phyloP scores from a whole-genome alignment of 2,888 invertebrate genomes.

The Drosophila subsilvestris region DNA sequence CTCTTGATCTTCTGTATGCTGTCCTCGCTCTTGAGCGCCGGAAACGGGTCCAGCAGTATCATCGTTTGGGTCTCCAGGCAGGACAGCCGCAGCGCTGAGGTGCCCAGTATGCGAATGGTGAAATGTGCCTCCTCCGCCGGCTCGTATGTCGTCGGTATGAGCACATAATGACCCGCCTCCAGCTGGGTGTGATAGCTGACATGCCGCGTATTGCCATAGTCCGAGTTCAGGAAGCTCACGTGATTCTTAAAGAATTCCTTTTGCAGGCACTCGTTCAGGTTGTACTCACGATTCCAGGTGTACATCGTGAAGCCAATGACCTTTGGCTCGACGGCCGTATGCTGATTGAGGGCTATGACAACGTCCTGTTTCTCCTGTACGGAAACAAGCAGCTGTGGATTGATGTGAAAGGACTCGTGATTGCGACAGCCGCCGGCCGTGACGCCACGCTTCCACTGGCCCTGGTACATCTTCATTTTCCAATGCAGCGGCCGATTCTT shows the following conservation, averaged over 20 bases:
- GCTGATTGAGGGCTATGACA: slow-evolving; percentile 93
- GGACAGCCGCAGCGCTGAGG: slow-evolving; percentile 90
- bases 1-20: slow-evolving; percentile 84
- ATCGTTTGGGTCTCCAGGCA: slow-evolving; percentile 87
- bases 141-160: slow-evolving; percentile 96
- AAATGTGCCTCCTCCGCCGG: slow-evolving; percentile 95
- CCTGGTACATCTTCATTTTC: slow-evolving; percentile 94
- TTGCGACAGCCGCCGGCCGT: slow-evolving; percentile 96
- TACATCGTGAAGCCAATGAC: slow-evolving; percentile 96
- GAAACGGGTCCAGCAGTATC: slow-evolving; percentile 83
- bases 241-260: slow-evolving; percentile 93
- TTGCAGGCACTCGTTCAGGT: slow-evolving; percentile 89
- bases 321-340: slow-evolving; percentile 96
- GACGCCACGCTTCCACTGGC: slow-evolving; percentile 93
- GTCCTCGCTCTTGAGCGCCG: slow-evolving; percentile 84
- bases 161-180: slow-evolving; percentile 92
- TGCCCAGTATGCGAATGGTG: slow-evolving; percentile 92
- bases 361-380: slow-evolving; percentile 92
- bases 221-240: slow-evolving; percentile 94
- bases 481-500: slow-evolving; percentile 90
- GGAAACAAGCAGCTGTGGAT: slow-evolving; percentile 93
- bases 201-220: slow-evolving; percentile 96
- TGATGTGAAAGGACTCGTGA: slow-evolving; percentile 96
- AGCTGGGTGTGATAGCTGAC: slow-evolving; percentile 92
- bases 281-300: slow-evolving; percentile 75